Base-by-base conservation (phyloP, 2,113 vertebrate genomes). In the Cyprinodon brontotheroides region DNA sequence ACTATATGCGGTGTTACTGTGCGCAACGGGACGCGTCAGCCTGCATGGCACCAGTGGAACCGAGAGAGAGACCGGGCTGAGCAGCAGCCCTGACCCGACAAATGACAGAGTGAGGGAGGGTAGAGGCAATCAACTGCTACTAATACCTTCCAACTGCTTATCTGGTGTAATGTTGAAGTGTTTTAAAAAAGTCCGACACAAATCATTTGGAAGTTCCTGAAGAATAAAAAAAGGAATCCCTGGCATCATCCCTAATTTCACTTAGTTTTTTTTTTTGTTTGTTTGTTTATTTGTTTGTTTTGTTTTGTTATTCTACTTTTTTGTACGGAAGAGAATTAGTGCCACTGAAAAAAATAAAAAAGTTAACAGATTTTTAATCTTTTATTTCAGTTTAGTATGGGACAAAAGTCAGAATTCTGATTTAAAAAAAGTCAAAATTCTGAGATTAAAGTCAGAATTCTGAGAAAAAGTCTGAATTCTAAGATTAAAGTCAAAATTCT, bases 1-100 rank as follows among this genome's bases (percentile, higher is more conserved):
- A 68, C 68, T 63, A 57, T 63, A 57, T 40, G 71, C 72, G 1
- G 70, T 37, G 74, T 22, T 80, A 65, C 57, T 39, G 80, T 57
- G 84, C 85, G 85, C 80, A 78, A 43, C 81, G 78, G 86, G 85
- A 83, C 69, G 78, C 87, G 57, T 66, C 68, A 60, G 80, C 13
- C 39, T n/a, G 80, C 13, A 37, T n/a, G 77, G 75, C 22, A 83
- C 70, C 62, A 22, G 39, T 11, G 68, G 61, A 75, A 76, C 71
- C 0, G 66, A 59, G 39, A 63, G 50, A 57, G 20, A 57, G 50
- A 57, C 50, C 50, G 14, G 50, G 67, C 15, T 40, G 37, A 20
- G 63, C 1, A 43, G 40, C 15, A 38, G 68, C 60, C 60, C 22
- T 14, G 79, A 83, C 64, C 80, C 73, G 74, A 60, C 41, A 72